Base-by-base conservation (phyloP, 1,140 invertebrate genomes). In the Drosophila nikananu region DNA sequence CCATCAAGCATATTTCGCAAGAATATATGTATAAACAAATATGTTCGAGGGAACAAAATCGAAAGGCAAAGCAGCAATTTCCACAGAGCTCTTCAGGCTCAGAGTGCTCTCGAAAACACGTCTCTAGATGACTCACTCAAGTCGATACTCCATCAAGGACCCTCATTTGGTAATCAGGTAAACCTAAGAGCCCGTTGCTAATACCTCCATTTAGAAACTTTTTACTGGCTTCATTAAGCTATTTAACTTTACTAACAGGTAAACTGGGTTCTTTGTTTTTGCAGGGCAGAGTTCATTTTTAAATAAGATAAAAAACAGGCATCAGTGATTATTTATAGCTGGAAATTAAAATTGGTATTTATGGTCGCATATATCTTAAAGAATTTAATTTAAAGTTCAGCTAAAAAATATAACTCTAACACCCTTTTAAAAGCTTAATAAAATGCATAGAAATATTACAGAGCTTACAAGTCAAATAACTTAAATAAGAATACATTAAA, bases 1-100 rank as follows among this genome's bases (percentile, higher is more conserved):
- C 67, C 77, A 81, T 78, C 58, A 66, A 70, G 63, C 65, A 76
- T 82, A 80, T 83, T 86, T 81, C 19, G 46, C 44, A 57, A 60
- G 44, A 72, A 70, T 57, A 57, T 52, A 70, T 57, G 51, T 57
- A 63, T 63, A 68, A 81, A 67, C 74, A 86, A 76, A 86, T 76
- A 83, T 80, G 42, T 64, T 75, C 54, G 41, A 51, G 21, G 30
- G 10, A 19, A 49, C 15, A 10, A 39, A 41, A n/a, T 61, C 25
- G 32, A 41, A 64, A 65, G 23, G 37, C 65, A 32, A 17, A 15
- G 17, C 27, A 27, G 23, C 27, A 17, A 23, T 63, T 48, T 30
- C 21, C 49, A 51, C 7, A 35, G 49, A 25, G 10, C 12, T 59
- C 49, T 55, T 37, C 39, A 27, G n/a, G 19, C 13, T n/a, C 48